Base-by-base conservation (phyloP, 2,888 invertebrate genomes). In the Tricholauxania praeusta region DNA sequence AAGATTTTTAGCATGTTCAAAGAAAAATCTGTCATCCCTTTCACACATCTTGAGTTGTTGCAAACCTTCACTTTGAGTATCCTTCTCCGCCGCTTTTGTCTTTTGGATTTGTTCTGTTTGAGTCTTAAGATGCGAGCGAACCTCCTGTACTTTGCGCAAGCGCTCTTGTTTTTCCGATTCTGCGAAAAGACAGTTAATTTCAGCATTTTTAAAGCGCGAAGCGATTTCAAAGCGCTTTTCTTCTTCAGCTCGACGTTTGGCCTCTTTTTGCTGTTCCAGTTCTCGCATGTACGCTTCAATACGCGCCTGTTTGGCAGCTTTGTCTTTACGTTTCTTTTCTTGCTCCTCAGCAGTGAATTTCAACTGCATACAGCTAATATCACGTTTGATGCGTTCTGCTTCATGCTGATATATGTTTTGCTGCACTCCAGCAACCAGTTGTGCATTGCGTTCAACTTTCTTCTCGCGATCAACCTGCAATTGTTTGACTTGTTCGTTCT, bases 301-400 rank as follows among this genome's bases (percentile, higher is more conserved):
- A 1, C 87, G 83, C 0, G 82, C 81, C 15, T 79, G 76, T 49
- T 84, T 87, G 3, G 78, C 73, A 47, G 79, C 80, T 65, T 85
- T 82, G 12, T 80, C 81, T 0, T 79, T 80, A 49, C 83, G 79
- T 3, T 83, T 77, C n/a, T 81, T 82, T 5, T 81, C 81, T 53
- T 80, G 80, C 72, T 87, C 86, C 71, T 85, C 82, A 10, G 83
- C 83, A 15, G 84, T 86, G 78, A 86, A 87, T 79, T 83, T 82
- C 15, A 85, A 81, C 12, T 87, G 87, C 79, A 84, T 84, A 82
- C 91, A 90, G 15, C 83, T 85, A 39, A 89, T 79, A 15, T 90
- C 91, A 49, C 89, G 89, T 17, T 88, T 84, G 0, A 89, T 79
- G 0, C 88, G 87, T n/a, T 85, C 88, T 19, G 88, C 87, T 52